A percentile compares a stretch with the other conserved stretches of the same genome.
Conservation (phyloP, 2,888 invertebrate species). For the Colostygia pectinataria region DNA sequence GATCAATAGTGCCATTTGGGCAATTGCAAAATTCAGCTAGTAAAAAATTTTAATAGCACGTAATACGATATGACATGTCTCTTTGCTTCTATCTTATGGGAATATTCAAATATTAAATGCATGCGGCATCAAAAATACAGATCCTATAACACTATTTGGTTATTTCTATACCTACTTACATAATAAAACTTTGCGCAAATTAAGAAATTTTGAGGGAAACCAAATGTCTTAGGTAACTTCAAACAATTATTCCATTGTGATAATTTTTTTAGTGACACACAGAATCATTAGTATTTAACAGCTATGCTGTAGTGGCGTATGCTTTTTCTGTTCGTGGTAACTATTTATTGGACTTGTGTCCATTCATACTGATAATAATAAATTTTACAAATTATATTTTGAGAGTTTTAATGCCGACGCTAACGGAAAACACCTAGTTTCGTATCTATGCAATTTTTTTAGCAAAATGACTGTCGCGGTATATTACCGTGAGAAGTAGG, state of each 20-base stretch:
- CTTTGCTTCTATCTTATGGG: no score
- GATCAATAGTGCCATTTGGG: no score
- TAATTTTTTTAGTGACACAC: conserved; percentile 63
- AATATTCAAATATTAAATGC: no score
- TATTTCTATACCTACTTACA: no score
- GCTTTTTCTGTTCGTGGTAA: conserved; percentile 60
- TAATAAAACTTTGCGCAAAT: conserved; percentile 53
- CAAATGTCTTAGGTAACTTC: conserved; percentile 73
- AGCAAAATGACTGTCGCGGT: conserved; percentile 1
- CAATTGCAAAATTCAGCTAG: no score
- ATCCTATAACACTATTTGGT: no score
- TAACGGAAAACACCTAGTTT: not conserved
- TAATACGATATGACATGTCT: no score
- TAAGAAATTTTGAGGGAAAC: conserved; percentile 68
- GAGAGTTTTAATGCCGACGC: no score
- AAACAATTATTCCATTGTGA: conserved; percentile 75
- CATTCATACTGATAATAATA: conserved; percentile 46
- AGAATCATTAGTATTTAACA: conserved; percentile 61
- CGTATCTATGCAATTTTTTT: conserved; percentile 4
- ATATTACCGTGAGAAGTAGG: conserved; percentile 10
- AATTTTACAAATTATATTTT: no score
- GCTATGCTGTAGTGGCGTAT: conserved; percentile 55
- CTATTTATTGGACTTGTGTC: conserved; percentile 67
- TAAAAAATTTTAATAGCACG: no score
- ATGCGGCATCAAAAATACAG: no score